phyloP scores from a whole-genome alignment of 2,888 invertebrate species.

The Melanostoma mellinum region DNA sequence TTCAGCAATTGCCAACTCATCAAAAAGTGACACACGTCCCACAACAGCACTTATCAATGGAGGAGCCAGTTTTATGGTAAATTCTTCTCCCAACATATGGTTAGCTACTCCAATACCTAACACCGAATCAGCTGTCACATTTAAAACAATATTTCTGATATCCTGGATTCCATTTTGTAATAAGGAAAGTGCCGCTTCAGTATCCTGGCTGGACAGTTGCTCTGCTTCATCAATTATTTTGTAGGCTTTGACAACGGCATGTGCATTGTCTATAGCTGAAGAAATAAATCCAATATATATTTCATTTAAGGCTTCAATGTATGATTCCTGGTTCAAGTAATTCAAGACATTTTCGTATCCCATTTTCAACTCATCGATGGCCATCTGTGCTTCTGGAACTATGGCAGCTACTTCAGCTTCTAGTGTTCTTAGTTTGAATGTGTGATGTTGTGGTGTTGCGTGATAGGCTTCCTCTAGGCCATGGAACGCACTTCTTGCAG shows the following conservation, averaged over 20 bases:
- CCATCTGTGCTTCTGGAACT: neutral
- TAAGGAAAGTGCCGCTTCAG: neutral
- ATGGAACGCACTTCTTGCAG: no score
- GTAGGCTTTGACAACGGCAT: neutral
- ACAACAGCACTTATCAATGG: neutral
- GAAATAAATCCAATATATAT: neutral
- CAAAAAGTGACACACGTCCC: neutral
- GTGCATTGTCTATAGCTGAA: neutral
- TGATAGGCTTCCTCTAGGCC: no score
- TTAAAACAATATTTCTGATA: neutral
- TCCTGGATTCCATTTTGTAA: neutral
- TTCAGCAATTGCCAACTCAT: neutral
- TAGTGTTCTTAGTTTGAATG: no score
- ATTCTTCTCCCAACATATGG: neutral
- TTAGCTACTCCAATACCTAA: neutral
- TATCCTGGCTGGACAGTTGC: neutral
- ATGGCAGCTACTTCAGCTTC: no score
- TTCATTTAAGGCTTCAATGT: neutral
- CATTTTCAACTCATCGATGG: neutral
- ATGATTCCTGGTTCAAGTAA: no score
- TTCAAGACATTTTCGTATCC: neutral
- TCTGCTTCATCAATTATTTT: neutral
- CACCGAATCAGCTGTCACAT: conserved; percentile 2
- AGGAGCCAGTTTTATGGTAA: neutral
- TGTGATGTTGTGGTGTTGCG: no score